These are phyloP conservation scores for Podargus strigoides DNA, from an alignment of 2,797 vertebrate genomes.

Conservation along the genomic window DNA sequence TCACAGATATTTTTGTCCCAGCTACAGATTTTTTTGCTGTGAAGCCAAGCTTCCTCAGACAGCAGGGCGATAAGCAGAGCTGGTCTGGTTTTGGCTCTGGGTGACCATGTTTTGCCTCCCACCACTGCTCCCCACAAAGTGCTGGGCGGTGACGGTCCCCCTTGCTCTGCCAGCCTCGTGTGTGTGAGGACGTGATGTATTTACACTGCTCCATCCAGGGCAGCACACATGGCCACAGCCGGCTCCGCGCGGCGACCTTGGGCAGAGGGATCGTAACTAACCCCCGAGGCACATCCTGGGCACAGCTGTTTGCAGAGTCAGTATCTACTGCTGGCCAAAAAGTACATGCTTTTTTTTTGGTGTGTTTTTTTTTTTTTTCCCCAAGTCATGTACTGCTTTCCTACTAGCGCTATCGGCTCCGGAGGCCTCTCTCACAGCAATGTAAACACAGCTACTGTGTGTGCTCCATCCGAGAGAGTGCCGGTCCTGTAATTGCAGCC, in stretches of 20 bases:
- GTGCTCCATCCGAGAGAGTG: neutral
- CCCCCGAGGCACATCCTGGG: neutral
- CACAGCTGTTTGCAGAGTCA: constrained; percentile 3
- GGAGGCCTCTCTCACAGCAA: neutral
- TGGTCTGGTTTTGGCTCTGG: neutral
- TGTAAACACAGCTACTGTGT: constrained; percentile 25
- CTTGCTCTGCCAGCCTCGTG: neutral
- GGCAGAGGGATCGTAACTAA: neutral
- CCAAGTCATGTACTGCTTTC: neutral
- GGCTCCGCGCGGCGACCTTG: fast-evolving
- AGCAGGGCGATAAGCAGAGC: neutral
- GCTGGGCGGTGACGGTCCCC: fast-evolving
- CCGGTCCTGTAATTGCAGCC: neutral
- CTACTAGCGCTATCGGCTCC: neutral
- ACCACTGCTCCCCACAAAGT: neutral
- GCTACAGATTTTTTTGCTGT: neutral
- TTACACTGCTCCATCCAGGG: fast-evolving
- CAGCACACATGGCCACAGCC: neutral
- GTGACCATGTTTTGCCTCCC: fast-evolving
- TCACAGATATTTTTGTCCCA: neutral
- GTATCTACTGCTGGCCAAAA: neutral
- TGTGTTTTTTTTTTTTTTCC: neutral
- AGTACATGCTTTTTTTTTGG: neutral
- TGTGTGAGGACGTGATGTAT: neutral
- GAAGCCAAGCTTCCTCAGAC: neutral